Evolutionary conservation across 1,140 invertebrate genomes (phyloP), one percentile per base, ranked within the genome.

Genomic region (Hormaphis cornu): DNA sequence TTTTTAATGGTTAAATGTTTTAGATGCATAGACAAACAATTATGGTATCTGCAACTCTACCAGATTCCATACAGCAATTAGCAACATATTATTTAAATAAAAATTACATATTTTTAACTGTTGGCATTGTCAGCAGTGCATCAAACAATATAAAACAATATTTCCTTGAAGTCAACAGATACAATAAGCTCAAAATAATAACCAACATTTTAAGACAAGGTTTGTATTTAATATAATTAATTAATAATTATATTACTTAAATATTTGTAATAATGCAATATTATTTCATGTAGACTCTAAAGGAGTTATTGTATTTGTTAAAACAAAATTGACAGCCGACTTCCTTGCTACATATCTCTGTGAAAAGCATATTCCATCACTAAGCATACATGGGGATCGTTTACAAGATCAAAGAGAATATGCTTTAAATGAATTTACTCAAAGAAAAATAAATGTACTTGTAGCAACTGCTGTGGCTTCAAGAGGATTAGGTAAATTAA

Each of bases 41-140:
- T 56, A 98, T 99, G 96, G 98, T 99, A 80, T 97, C 94, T 46
- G 96, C 96, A 56, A 99, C 97, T 63, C 99, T 99, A 82, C 95
- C 97, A 5, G 96, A 97, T 79, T 93, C 97, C 80, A 98, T 99
- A 74, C 93, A 96, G 80, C 90, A 93, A 78, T 77, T 97, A 76
- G 94, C 95, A 14, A 85, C 91, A 77, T 95, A 97, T 80, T 99
- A 99, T 79, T 81, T 99, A 71, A 88, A 89, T 75, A 88, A 89
- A 75, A 95, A 98, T 79, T 99, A 99, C 78, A 95, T 99, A 74
- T 99, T 98, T 82, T 86, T 99, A 77, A 94, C 96, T 61, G 95
- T 99, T 50, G 97, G 97, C 37, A 87, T 96, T 74, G 95, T 99
- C 26, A 95, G 95, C 0, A 90, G 90, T 20, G 95, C 95, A 5